Evolutionary conservation across 2,888 invertebrate genomes (phyloP).

Genomic region (Drosophila austrosaltans): DNA sequence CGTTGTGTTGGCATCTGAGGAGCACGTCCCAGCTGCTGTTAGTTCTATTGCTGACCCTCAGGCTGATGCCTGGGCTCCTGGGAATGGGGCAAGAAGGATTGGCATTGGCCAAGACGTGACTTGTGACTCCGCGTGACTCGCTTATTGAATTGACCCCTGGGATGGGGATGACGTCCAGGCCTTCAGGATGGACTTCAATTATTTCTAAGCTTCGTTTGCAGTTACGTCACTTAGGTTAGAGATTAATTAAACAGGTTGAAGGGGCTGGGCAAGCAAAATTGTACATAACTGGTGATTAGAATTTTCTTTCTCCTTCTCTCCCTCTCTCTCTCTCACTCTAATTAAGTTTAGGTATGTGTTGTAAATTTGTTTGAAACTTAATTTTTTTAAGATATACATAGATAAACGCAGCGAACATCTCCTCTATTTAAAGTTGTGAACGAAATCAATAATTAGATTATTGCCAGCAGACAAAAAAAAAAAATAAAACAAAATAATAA

Average conservation of each 20-base stretch:
- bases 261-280: conserved; percentile 48
- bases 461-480: conserved; percentile 53
- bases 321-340: conserved; percentile 44
- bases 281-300: conserved; percentile 61
- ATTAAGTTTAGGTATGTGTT: conserved; percentile 62
- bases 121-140: conserved; percentile 68
- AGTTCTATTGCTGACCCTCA: conserved; percentile 61
- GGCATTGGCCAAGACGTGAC: conserved; percentile 75
- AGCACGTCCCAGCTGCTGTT: conserved; percentile 63
- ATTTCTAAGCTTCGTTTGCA: conserved; percentile 75
- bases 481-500: conserved; percentile 14
- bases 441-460: conserved; percentile 79
- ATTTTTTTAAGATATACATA: conserved; percentile 31
- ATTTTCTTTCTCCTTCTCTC: conserved; percentile 13
- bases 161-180: conserved; percentile 28
- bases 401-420: conserved; percentile 30
- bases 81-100: conserved; percentile 35
- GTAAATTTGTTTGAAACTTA: conserved; percentile 36
- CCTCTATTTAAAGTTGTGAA: conserved; percentile 77
- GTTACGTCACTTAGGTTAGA: conserved; percentile 77
- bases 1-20: conserved; percentile 32
- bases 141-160: conserved; percentile 52
- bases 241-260: conserved; percentile 65
- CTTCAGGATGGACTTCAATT: conserved; percentile 62
- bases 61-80: conserved; percentile 42